phyloP scores from a whole-genome alignment of 2,888 invertebrate species.

The Dasysyrphus albostriatus region DNA sequence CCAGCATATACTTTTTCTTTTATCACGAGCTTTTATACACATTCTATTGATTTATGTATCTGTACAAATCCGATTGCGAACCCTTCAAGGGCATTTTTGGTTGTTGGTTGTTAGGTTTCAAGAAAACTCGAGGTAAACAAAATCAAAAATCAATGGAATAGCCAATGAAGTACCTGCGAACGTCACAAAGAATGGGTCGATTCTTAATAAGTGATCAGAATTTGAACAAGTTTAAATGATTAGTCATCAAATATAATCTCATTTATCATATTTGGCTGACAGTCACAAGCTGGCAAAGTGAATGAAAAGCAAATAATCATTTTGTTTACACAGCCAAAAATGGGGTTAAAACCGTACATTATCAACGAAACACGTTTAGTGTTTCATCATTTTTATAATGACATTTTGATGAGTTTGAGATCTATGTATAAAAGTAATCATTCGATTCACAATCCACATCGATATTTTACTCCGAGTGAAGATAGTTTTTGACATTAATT shows the following conservation, averaged over 20 bases:
- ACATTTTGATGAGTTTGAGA: not conserved
- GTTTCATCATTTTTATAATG: not conserved
- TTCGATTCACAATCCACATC: not conserved
- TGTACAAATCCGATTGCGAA: not conserved
- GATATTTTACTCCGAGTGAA: not conserved
- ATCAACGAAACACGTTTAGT: not conserved
- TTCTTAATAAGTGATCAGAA: not conserved
- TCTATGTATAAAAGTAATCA: not conserved
- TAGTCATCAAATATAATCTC: not conserved
- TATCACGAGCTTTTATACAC: not conserved
- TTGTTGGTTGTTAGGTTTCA: constrained; percentile 14
- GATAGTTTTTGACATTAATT: not conserved
- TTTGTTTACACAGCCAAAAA: constrained; percentile 2
- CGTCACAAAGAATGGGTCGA: not conserved
- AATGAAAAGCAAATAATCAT: not conserved
- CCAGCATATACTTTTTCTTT: not conserved
- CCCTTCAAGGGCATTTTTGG: constrained; percentile 15
- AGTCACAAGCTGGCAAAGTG: not conserved
- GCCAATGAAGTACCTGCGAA: not conserved
- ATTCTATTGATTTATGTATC: constrained; percentile 53
- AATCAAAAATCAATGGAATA: constrained; percentile 12
- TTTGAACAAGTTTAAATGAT: not conserved
- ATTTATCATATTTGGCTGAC: not conserved
- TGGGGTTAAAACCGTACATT: not conserved
- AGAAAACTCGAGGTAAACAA: constrained; percentile 14